Conservation (phyloP, 1,140 invertebrate genomes). For the Zaprionus lachaisei region DNA sequence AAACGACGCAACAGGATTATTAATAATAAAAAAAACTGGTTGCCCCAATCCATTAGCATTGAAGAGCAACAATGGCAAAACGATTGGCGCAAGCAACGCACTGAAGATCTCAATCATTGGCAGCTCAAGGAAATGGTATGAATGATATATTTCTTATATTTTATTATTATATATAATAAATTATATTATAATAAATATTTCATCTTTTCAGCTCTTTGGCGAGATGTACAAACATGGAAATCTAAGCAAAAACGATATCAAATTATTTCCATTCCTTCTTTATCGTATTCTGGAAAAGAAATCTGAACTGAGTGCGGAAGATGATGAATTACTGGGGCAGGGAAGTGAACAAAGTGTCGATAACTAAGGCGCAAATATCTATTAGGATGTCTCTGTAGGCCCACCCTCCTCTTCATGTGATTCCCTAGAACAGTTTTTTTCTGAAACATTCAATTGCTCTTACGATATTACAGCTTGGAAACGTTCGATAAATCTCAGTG, state of each 20-base stretch:
- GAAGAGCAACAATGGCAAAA: constrained; percentile 4
- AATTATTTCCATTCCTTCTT: constrained; percentile 62
- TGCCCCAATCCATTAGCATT: constrained; percentile 35
- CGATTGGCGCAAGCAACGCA: constrained; percentile 56
- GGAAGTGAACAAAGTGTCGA: neutral
- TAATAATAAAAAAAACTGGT: constrained; percentile 35
- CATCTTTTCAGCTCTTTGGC: constrained; percentile 55
- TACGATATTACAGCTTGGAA: neutral
- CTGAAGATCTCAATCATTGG: constrained; percentile 35
- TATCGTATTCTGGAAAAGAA: constrained; percentile 37
- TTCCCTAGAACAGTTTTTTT: no score
- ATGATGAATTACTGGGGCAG: neutral
- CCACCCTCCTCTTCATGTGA: neutral
- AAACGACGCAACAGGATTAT: neutral
- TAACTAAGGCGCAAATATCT: neutral
- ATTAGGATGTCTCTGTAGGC: neutral
- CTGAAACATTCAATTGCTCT: no score
- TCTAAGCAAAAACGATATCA: constrained; percentile 76
- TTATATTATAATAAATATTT: no score
- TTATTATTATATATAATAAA: no score
- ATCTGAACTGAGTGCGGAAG: neutral
- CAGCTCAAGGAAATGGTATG: constrained; percentile 39
- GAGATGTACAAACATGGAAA: constrained; percentile 66
- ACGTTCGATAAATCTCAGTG: no score
- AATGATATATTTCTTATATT: neutral